Conservation (phyloP, 1,140 invertebrate species). For the Nephila pilipes region DNA sequence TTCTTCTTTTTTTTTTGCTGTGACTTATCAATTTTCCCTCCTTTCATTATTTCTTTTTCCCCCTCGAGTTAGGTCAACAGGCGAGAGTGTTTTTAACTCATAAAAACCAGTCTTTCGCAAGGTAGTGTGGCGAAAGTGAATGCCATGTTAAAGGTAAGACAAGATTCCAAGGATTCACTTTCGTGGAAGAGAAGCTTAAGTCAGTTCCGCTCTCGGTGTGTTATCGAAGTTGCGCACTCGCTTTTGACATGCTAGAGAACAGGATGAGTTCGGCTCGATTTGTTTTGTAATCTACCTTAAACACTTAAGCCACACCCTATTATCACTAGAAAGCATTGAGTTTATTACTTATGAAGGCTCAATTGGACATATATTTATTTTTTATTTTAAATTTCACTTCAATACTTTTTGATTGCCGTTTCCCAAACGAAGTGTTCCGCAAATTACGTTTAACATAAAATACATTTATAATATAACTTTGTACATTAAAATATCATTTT, state of each 20-base stretch:
- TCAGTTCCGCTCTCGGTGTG: conserved; percentile 22
- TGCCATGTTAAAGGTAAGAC: background rate
- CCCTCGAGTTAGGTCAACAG: background rate
- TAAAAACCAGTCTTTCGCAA: conserved; percentile 41
- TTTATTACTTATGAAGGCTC: too few species aligned
- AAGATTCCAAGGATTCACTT: background rate
- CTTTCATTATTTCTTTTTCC: background rate
- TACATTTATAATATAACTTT: too few species aligned
- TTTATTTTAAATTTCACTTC: too few species aligned
- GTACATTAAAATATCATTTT: too few species aligned
- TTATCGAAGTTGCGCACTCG: background rate
- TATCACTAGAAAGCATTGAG: too few species aligned
- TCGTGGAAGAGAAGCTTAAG: background rate
- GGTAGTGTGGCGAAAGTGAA: conserved; percentile 20
- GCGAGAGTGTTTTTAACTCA: conserved; percentile 16
- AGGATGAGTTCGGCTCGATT: too few species aligned
- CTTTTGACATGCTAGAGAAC: background rate
- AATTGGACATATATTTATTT: too few species aligned
- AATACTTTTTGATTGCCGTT: too few species aligned
- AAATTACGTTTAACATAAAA: too few species aligned
- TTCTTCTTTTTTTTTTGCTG: background rate
- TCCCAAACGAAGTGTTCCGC: too few species aligned
- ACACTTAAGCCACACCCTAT: too few species aligned
- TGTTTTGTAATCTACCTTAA: too few species aligned
- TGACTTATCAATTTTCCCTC: background rate